A percentile compares a stretch with the other conserved stretches of the same genome.
phyloP scores from a whole-genome alignment of 2,113 vertebrate genomes.

The Xiphophorus maculatus region DNA sequence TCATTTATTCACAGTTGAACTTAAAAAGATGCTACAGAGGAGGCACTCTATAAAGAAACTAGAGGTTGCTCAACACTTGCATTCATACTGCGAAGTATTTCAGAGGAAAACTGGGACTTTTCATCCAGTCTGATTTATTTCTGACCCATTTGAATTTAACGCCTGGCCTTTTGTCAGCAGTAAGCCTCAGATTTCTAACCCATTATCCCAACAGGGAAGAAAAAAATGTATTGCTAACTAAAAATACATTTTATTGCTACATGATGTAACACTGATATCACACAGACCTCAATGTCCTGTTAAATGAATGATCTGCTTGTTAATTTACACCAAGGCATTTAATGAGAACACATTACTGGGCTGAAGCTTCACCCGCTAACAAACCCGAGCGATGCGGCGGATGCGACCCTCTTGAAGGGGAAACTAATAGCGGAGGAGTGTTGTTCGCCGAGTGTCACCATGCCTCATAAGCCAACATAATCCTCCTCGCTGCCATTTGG shows the following conservation, averaged over 20 bases:
- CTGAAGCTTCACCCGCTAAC: slow-evolving; percentile 31
- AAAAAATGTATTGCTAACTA: background rate
- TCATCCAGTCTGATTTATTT: background rate
- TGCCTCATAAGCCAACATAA: slow-evolving; percentile 69
- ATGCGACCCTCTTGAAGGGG: slow-evolving; percentile 40
- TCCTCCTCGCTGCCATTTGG: slow-evolving; percentile 67
- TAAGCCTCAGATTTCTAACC: slow-evolving; percentile 11
- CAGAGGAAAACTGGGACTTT: background rate
- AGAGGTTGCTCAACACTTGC: background rate
- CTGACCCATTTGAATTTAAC: background rate
- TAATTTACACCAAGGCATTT: slow-evolving; percentile 9
- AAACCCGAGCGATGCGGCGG: slow-evolving; percentile 41
- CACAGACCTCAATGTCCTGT: slow-evolving; percentile 14
- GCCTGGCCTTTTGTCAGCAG: background rate
- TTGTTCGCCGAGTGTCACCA: slow-evolving; percentile 60
- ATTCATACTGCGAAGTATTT: background rate
- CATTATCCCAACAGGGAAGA: slow-evolving; percentile 6
- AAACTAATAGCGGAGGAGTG: slow-evolving; percentile 64
- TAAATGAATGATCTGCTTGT: slow-evolving; percentile 20
- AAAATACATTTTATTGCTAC: background rate
- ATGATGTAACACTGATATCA: slow-evolving; percentile 22
- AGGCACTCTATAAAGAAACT: background rate
- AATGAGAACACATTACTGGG: slow-evolving; percentile 8
- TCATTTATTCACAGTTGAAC: too few species aligned
- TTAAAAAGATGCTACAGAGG: background rate